Evolutionary conservation across 2,888 invertebrate species (phyloP).

Genomic region (Brachyopa scutellaris): DNA sequence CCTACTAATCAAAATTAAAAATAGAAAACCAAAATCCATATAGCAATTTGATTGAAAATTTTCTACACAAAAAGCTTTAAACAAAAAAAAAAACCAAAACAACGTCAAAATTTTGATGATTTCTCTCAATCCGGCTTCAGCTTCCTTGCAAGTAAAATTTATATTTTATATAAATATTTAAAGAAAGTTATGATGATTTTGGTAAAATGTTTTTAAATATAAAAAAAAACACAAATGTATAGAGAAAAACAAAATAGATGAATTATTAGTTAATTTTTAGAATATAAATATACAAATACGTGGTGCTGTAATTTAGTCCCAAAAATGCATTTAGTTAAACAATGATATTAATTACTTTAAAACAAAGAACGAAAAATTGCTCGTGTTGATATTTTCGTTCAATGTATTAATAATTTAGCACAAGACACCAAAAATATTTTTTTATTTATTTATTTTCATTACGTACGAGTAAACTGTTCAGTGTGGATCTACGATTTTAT

Average conservation of each 20-base stretch:
- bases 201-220: conserved; percentile 35
- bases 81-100: conserved; percentile 22
- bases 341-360: conserved; percentile 41
- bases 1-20: conserved; percentile 17
- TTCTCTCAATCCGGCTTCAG: conserved; percentile 68
- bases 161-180: conserved; percentile 63
- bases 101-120: conserved; percentile 43
- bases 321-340: conserved; percentile 64
- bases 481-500: no score
- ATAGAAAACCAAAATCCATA: conserved; percentile 2
- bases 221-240: conserved; percentile 45
- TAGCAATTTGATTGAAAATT: conserved; percentile 64
- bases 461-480: no score
- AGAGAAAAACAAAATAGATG: conserved; percentile 43
- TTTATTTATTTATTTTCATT: no score
- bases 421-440: no score
- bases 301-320: conserved; percentile 74
- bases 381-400: conserved; percentile 8
- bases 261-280: conserved; percentile 71
- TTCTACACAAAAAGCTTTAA: conserved; percentile 70
- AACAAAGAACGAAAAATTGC: not conserved
- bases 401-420: no score
- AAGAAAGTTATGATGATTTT: conserved; percentile 40
- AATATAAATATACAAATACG: conserved; percentile 70
- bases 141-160: conserved; percentile 63